phyloP scores from a whole-genome alignment of 1,140 invertebrate genomes.

The Cyclargus thomasi region DNA sequence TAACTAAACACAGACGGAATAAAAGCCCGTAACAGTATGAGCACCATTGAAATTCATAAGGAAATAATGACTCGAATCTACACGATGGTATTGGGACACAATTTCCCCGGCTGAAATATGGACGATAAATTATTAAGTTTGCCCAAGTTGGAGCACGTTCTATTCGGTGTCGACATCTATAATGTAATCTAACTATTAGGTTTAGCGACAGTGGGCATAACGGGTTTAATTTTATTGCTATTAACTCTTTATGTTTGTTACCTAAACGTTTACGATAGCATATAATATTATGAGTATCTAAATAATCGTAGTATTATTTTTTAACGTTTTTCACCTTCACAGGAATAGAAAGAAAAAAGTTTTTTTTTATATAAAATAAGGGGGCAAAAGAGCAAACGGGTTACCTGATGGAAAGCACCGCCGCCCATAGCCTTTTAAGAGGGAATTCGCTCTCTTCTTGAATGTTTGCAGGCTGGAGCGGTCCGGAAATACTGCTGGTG shows the following conservation, averaged over 20 bases:
- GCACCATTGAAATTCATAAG: background rate
- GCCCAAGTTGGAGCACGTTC: conserved; percentile 10
- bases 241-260: background rate
- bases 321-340: no score
- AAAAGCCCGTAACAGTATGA: background rate
- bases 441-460: no score
- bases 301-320: background rate
- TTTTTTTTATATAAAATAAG: no score
- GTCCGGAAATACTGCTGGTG: no score
- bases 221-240: background rate
- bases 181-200: conserved; percentile 7
- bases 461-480: no score
- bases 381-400: no score
- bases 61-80: background rate
- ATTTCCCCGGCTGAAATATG: conserved; percentile 26
- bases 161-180: background rate
- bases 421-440: no score
- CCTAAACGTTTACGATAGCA: background rate
- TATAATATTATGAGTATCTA: background rate
- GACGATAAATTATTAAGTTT: conserved; percentile 36
- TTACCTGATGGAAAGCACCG: no score
- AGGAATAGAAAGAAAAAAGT: no score
- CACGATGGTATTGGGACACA: conserved; percentile 6
- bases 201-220: background rate
- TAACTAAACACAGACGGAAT: background rate